Conservation (phyloP, 2,888 invertebrate species). For the Callosobruchus maculatus region DNA sequence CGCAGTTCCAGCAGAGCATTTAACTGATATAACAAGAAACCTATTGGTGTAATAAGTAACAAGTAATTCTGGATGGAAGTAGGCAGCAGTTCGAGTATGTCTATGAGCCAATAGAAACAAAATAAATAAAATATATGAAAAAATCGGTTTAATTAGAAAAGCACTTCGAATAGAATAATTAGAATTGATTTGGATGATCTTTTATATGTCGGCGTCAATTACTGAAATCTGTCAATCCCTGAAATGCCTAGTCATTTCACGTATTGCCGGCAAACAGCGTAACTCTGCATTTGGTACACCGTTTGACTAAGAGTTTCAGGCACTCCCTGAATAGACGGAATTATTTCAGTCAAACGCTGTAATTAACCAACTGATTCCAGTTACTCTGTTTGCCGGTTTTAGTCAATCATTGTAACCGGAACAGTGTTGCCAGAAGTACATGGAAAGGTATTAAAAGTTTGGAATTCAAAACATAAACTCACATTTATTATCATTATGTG, state of each 20-base stretch:
- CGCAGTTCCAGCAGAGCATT: no score
- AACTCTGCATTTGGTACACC: slow-evolving; percentile 6
- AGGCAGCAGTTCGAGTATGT: no score
- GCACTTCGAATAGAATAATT: no score
- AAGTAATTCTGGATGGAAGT: no score
- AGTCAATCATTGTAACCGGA: slow-evolving; percentile 1
- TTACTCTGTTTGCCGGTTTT: slow-evolving; percentile 4
- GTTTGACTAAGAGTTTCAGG: slow-evolving; percentile 4
- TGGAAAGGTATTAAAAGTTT: slow-evolving; percentile 2
- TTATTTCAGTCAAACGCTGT: slow-evolving; percentile 6
- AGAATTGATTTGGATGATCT: no score
- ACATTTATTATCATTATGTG: slow-evolving; percentile 6
- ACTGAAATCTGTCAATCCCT: slow-evolving; percentile 3
- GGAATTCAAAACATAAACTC: not conserved
- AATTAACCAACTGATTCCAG: slow-evolving; percentile 3
- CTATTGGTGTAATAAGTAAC: no score
- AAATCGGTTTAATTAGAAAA: no score
- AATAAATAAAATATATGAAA: no score
- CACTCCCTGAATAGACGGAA: not conserved
- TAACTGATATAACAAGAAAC: no score
- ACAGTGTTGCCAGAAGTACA: slow-evolving; percentile 4
- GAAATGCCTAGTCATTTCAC: slow-evolving; percentile 5
- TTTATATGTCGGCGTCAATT: slow-evolving; percentile 5
- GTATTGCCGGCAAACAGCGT: slow-evolving; percentile 3
- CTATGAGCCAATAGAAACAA: no score